Base-by-base conservation (phyloP, 1,140 invertebrate species). In the Drosophila nigromelanica region DNA sequence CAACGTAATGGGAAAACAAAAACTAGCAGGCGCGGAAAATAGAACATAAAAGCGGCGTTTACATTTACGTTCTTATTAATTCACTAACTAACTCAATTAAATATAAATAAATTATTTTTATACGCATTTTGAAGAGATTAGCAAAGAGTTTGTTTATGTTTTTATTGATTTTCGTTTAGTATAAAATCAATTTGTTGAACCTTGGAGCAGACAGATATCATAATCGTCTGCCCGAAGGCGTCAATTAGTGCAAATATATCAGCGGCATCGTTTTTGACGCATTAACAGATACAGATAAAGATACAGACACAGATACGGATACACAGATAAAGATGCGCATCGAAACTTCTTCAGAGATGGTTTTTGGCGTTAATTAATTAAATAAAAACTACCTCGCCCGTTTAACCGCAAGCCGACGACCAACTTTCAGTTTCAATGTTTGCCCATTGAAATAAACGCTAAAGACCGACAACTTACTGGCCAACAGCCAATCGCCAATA, bases 401-500 rank as follows among this genome's bases (percentile, higher is more conserved):
- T 24, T 42, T 30, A 39, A 11, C 33, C 11, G 24, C 24, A 35
- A 7, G 12, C 11, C 47, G 40, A 8, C 50, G 42, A 48, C n/a
- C 66, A 74, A 74, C 71, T 70, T 73, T 74, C 72, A 7, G 66
- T 73, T 73, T 73, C 56, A 62, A 62, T 73, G 52, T 73, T 61
- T 73, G 18, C 64, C 21, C 58, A 62, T 56, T 14, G 39, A 74
- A 74, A 63, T 58, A 40, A 61, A 10, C 66, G 18, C 24, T 51
- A 30, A 37, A 37, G 12, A 50, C 12, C 51, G n/a, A 42, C 27
- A 51, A 43, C 39, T 15, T 14, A 35, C 12, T 40, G n/a, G 39
- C 10, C 30, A 35, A 14, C 30, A 33, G 27, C n/a, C 4, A 27
- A 12, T 4, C 4, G 50, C 14, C 14, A 33, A 14, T 18, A 35